phyloP scores from a whole-genome alignment of 2,888 invertebrate species.

The Conus canariensis region DNA sequence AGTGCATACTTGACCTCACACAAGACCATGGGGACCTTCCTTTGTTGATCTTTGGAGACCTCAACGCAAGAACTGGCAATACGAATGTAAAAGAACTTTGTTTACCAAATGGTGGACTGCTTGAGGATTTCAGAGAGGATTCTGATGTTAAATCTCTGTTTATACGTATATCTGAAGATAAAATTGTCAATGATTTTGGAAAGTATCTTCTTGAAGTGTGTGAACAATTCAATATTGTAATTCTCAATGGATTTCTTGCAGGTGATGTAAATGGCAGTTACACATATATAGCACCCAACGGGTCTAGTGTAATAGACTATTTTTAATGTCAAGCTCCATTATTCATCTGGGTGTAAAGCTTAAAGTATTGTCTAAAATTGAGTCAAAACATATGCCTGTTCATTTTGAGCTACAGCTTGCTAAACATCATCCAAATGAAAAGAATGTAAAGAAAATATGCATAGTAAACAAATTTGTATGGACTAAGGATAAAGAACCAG shows the following conservation, averaged over 20 bases:
- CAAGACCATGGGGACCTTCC: not conserved
- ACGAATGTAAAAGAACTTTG: not conserved
- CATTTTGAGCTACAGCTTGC: not conserved
- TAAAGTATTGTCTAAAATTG: not conserved
- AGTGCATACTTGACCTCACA: not conserved
- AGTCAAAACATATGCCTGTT: not conserved
- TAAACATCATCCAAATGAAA: not conserved
- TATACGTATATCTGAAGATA: not conserved
- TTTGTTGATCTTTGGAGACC: not conserved
- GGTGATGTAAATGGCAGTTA: not conserved
- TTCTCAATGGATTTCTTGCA: not conserved
- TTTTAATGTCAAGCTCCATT: not conserved
- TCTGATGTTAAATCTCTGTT: not conserved
- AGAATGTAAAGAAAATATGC: not conserved
- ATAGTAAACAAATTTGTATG: conserved; percentile 1
- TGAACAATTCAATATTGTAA: not conserved
- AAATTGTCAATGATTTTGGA: not conserved
- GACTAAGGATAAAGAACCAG: not conserved
- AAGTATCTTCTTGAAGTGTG: not conserved
- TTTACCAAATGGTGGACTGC: not conserved
- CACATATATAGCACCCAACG: not conserved
- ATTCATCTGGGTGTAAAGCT: not conserved
- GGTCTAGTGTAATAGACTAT: not conserved
- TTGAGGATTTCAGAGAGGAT: not conserved
- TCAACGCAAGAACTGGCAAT: not conserved